Evolutionary conservation across 2,113 vertebrate genomes (phyloP).

Genomic region (Dromas ardeola): DNA sequence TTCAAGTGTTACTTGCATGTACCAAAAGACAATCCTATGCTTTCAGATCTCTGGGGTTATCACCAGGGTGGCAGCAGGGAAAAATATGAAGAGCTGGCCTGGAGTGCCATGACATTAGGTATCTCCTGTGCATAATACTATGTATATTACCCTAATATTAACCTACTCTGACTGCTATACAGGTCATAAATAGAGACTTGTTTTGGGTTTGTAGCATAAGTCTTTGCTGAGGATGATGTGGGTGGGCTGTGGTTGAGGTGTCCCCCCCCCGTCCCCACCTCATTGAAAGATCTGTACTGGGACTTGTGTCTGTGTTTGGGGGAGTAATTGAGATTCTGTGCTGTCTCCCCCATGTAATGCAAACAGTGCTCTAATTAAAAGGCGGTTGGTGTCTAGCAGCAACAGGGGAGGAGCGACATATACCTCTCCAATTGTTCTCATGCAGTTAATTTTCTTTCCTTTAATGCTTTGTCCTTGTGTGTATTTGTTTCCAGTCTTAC

Average conservation of each 20-base stretch:
- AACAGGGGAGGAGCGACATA: constrained; percentile 8
- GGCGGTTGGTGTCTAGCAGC: constrained; percentile 27
- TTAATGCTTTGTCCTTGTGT: constrained; percentile 32
- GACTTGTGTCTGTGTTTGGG: background rate
- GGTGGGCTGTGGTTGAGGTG: background rate
- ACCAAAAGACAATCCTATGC: background rate
- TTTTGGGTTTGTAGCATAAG: background rate
- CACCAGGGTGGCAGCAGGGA: background rate
- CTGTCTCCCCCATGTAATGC: background rate
- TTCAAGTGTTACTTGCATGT: background rate
- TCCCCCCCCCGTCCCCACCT: no score
- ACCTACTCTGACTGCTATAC: background rate
- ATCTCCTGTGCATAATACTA: background rate
- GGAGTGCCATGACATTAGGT: background rate
- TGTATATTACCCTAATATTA: background rate
- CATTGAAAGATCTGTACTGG: background rate
- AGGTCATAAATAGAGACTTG: background rate
- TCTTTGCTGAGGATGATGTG: background rate
- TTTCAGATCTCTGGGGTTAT: background rate
- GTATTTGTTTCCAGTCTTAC: constrained; percentile 30
- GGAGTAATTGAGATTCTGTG: constrained; percentile 27
- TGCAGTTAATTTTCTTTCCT: constrained; percentile 47
- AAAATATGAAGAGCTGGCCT: background rate
- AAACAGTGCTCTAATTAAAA: constrained; percentile 51
- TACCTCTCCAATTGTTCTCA: constrained; percentile 36